Evolutionary conservation across 2,888 invertebrate genomes (phyloP).

Genomic region (Mesodorylaimus sp.): DNA sequence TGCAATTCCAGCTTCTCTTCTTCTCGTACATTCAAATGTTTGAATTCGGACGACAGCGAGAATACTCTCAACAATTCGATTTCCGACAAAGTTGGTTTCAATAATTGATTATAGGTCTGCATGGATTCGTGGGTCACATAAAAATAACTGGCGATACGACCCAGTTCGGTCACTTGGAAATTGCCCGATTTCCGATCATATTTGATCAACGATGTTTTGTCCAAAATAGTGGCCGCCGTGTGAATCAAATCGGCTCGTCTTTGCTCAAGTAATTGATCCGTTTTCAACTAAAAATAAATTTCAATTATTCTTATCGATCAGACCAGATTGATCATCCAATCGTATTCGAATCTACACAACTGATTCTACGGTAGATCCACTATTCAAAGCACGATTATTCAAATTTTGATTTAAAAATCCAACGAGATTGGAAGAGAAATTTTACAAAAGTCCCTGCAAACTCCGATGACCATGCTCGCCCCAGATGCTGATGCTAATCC

Average conservation of each 20-base stretch:
- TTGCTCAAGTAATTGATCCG: slow-evolving; percentile 65
- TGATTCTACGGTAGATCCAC: slow-evolving; percentile 1
- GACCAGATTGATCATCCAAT: not conserved
- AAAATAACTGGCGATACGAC: slow-evolving; percentile 91
- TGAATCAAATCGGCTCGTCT: slow-evolving; percentile 84
- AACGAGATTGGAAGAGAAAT: no score
- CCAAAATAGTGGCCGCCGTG: slow-evolving; percentile 71
- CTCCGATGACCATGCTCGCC: no score
- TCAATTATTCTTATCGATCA: not conserved
- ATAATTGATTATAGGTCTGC: slow-evolving; percentile 79
- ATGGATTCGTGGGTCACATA: slow-evolving; percentile 95
- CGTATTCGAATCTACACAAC: slow-evolving; percentile 18
- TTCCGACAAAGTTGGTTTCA: slow-evolving; percentile 88
- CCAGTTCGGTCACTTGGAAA: slow-evolving; percentile 75
- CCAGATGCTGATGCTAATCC: no score
- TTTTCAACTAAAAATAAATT: slow-evolving; percentile 39
- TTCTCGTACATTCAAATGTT: slow-evolving; percentile 56
- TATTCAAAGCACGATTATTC: not conserved
- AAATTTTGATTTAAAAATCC: slow-evolving; percentile 8
- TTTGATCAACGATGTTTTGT: slow-evolving; percentile 79
- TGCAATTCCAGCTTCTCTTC: slow-evolving; percentile 92
- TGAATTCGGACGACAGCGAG: slow-evolving; percentile 88
- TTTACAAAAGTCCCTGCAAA: no score
- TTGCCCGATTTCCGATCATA: slow-evolving; percentile 83
- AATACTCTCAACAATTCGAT: slow-evolving; percentile 94